These are phyloP conservation scores for Rugalucina vietnamica DNA, from an alignment of 2,888 invertebrate genomes.

Conservation along the genomic window DNA sequence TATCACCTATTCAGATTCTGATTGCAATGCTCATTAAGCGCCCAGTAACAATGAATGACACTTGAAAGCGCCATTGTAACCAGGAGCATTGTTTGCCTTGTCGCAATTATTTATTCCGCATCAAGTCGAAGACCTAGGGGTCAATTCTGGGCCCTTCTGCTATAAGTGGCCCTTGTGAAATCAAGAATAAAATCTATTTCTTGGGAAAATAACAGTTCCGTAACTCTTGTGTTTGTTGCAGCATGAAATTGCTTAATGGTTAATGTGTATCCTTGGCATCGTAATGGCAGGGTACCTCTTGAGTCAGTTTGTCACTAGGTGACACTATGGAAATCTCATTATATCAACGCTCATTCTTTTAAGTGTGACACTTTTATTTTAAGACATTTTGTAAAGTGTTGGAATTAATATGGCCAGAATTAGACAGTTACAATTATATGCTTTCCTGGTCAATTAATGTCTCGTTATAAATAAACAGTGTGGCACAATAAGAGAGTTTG, in stretches of 20 bases:
- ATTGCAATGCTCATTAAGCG: slow-evolving; percentile 24
- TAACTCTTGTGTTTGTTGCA: slow-evolving; percentile 6
- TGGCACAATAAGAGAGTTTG: background rate
- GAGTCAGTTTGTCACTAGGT: slow-evolving; percentile 11
- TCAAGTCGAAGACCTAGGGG: slow-evolving; percentile 8
- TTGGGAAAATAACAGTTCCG: slow-evolving; percentile 16
- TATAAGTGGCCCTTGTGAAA: slow-evolving; percentile 14
- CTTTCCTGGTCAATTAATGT: slow-evolving; percentile 18
- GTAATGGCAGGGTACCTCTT: slow-evolving; percentile 8
- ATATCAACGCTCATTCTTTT: slow-evolving; percentile 11
- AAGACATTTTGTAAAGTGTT: slow-evolving; percentile 57
- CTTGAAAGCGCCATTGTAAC: slow-evolving; percentile 59
- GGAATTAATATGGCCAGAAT: slow-evolving; percentile 46
- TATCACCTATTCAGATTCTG: background rate
- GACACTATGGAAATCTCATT: slow-evolving; percentile 40
- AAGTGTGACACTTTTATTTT: slow-evolving; percentile 63
- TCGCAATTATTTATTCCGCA: slow-evolving; percentile 41
- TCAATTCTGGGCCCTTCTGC: background rate
- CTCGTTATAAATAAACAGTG: background rate
- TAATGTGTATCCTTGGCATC: slow-evolving; percentile 12
- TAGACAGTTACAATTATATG: slow-evolving; percentile 50
- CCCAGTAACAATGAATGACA: slow-evolving; percentile 38
- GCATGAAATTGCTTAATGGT: slow-evolving; percentile 10
- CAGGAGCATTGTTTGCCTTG: slow-evolving; percentile 17
- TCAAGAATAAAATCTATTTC: background rate